Evolutionary conservation across 30 jellyfish, hydroid and myxozoan genomes (phyloP), one percentile per base, ranked within the genome.

Genomic region (Pseudorhiza aurosa): DNA sequence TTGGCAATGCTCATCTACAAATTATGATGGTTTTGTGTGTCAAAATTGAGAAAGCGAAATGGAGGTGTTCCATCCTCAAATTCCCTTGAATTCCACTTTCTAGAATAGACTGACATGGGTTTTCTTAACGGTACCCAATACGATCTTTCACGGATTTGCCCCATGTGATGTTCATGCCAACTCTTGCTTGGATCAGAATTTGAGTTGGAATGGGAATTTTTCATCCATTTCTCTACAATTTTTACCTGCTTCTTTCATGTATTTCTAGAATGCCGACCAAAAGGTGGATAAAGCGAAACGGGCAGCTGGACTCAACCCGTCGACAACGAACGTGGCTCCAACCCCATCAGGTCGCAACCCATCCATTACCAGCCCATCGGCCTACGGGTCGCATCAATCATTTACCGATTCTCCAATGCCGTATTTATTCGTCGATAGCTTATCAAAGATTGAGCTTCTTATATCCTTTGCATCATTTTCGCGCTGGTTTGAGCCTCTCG

Each of bases 401-500:
- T 72, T 72, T 47, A 21, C 83, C 25, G 91, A 90, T 30, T 58
- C 87, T 3, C 81, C 96, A 12, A 29, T 89, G 68, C 96, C 96
- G 0, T 93, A 59, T 72, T 58, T 93, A 57, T 77, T 93, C 53
- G 89, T 93, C 44, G 98, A 93, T 51, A 76, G 97, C 77, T 25
- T 93, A 25, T 72, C 83, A 4, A 65, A 93, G 44, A 82, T 83
- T 8, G 98, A 93, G 68, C 75, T 93, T 32, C 75, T 86, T 3
- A 83, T 93, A 11, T 58, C 89, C 8, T 85, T 93, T 58, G 64
- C 88, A 50, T 85, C 98, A 51, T 93, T 93, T 37, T 74, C 98
- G 59, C 88, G 95, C 21, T 93, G 98, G 98, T 86, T 74, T 50
- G 98, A 93, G 68, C 95, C 87, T 46, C 87, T 72, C 8, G 39